Evolutionary conservation across 2,113 vertebrate genomes (phyloP).

Genomic region (Panthera leo): DNA sequence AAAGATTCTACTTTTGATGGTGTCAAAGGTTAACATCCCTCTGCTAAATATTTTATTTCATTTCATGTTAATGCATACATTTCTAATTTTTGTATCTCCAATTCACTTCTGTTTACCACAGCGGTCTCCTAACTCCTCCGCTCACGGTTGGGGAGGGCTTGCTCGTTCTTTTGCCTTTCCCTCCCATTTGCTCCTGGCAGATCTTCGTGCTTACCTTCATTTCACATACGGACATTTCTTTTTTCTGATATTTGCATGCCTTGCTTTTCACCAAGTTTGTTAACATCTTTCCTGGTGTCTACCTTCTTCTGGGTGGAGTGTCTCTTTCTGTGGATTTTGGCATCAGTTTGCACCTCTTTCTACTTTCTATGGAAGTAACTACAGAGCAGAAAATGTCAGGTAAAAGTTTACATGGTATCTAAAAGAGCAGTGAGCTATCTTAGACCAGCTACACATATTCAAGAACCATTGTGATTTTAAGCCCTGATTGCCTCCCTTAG

Average conservation of each 20-base stretch:
- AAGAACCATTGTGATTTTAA: conserved; percentile 5
- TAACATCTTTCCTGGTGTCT: not conserved
- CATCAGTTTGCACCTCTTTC: not conserved
- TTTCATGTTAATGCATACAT: not conserved
- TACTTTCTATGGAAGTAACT: not conserved
- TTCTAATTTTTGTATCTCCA: not conserved
- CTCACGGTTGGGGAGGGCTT: not conserved
- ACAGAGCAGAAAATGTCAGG: not conserved
- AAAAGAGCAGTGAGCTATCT: not conserved
- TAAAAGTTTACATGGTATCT: not conserved
- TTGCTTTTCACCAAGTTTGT: conserved; percentile 49
- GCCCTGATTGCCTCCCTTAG: not conserved
- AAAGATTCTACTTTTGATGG: not conserved
- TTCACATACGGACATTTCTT: not conserved
- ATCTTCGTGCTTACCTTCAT: conserved; percentile 8
- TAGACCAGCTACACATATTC: not conserved
- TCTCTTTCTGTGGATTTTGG: conserved; percentile 18
- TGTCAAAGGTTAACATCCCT: not conserved
- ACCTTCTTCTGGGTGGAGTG: not conserved
- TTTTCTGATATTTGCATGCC: conserved; percentile 28
- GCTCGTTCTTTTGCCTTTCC: not conserved
- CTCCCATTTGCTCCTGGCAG: not conserved
- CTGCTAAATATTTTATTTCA: not conserved
- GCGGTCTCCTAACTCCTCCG: not conserved
- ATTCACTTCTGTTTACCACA: not conserved